Percentiles rank a stretch among this genome's conserved stretches.
These are phyloP conservation scores for Cuculus canorus DNA, from an alignment of 2,797 vertebrate genomes.

Conservation along the genomic window DNA sequence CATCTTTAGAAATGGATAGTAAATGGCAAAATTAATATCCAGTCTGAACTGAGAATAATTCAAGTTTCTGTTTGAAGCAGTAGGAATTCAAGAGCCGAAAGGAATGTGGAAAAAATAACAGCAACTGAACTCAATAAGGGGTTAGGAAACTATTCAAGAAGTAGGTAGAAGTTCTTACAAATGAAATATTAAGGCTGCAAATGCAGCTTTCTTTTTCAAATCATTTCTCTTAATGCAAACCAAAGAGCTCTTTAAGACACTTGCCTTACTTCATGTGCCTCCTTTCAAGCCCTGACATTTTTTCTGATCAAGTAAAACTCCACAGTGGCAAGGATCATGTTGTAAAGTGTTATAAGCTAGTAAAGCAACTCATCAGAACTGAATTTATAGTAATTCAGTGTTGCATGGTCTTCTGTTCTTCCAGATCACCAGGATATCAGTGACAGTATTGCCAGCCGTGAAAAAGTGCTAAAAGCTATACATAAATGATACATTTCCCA, in stretches of 20 bases:
- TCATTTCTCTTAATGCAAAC: background rate
- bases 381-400: background rate
- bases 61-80: background rate
- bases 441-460: background rate
- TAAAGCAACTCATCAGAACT: background rate
- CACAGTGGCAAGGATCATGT: background rate
- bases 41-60: background rate
- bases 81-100: background rate
- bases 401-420: background rate
- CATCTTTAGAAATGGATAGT: background rate
- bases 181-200: conserved; percentile 6
- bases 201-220: background rate
- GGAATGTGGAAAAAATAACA: conserved; percentile 2
- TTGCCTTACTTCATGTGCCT: background rate
- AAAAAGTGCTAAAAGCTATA: background rate
- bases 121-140: background rate
- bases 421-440: background rate
- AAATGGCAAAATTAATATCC: conserved; percentile 25
- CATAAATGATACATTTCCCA: background rate
- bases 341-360: background rate
- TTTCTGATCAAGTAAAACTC: background rate
- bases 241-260: background rate
- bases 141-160: conserved; percentile 13
- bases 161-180: background rate
- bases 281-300: background rate